Evolutionary conservation across 2,113 vertebrate genomes (phyloP).

Genomic region (Trachemys scripta): DNA sequence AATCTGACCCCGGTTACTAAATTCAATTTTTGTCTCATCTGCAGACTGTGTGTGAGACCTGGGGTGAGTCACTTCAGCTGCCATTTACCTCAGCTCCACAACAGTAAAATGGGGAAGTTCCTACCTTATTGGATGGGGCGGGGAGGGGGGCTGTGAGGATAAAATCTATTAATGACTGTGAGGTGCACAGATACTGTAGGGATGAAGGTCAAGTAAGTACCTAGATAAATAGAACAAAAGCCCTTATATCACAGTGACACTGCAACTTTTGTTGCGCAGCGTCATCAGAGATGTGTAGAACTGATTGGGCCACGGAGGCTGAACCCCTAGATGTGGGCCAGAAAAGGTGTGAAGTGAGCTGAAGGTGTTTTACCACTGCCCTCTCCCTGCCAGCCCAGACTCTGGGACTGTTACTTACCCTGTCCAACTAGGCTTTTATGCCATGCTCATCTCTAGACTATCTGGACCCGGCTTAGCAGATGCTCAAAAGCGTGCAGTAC

Average conservation of each 20-base stretch:
- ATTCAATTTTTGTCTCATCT: fast-evolving
- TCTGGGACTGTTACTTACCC: background rate
- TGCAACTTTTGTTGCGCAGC: background rate
- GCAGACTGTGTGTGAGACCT: fast-evolving
- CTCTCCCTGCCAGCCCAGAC: background rate
- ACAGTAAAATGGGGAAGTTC: background rate
- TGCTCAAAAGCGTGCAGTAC: background rate
- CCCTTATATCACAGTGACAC: background rate
- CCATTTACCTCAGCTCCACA: background rate
- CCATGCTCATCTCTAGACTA: background rate
- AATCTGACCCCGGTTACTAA: background rate
- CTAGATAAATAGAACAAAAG: background rate
- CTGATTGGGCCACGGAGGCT: background rate
- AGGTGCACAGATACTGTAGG: background rate
- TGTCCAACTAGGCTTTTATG: background rate
- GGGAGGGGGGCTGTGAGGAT: background rate
- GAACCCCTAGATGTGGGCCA: background rate
- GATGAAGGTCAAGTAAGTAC: background rate
- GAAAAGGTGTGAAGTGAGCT: fast-evolving
- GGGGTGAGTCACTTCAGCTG: fast-evolving
- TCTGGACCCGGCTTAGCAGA: background rate
- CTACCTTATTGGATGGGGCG: background rate
- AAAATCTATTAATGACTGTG: background rate
- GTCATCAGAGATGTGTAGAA: background rate
- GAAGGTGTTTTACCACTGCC: fast-evolving